Evolutionary conservation across 2,797 vertebrate species (phyloP).

Genomic region (Setipinna tenuifilis): DNA sequence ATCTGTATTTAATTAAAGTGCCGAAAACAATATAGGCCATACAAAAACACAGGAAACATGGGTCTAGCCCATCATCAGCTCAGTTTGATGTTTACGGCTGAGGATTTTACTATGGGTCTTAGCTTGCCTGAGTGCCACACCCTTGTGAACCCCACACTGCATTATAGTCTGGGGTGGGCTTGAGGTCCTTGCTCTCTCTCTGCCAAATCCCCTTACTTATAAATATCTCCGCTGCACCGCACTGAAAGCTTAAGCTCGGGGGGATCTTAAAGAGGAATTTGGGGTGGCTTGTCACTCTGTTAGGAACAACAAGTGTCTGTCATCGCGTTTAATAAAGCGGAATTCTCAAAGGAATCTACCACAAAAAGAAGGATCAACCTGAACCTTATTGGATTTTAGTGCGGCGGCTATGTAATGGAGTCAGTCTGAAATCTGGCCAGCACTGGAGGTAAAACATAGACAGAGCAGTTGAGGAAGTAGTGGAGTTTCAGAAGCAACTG

Average conservation of each 20-base stretch:
- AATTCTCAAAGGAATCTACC: not conserved
- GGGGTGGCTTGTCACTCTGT: not conserved
- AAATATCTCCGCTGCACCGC: not conserved
- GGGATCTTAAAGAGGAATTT: not conserved
- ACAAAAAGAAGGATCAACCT: not conserved
- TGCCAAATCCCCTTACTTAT: not conserved
- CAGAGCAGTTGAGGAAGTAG: not conserved
- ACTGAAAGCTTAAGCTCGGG: not conserved
- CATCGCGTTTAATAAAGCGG: not conserved
- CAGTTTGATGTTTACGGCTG: no score
- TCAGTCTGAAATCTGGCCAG: not conserved
- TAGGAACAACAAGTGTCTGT: not conserved
- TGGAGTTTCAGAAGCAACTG: not conserved
- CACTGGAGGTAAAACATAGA: not conserved
- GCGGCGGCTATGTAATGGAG: not conserved
- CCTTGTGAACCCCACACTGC: not conserved
- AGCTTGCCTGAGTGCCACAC: not conserved
- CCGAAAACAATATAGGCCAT: no score
- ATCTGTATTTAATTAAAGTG: no score
- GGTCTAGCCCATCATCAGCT: no score
- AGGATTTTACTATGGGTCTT: not conserved
- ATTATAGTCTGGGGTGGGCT: no score
- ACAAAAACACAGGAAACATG: no score
- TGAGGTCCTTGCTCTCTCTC: not conserved
- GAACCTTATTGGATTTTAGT: not conserved